Conservation (phyloP, 2,888 invertebrate genomes). For the Cenopis cana region DNA sequence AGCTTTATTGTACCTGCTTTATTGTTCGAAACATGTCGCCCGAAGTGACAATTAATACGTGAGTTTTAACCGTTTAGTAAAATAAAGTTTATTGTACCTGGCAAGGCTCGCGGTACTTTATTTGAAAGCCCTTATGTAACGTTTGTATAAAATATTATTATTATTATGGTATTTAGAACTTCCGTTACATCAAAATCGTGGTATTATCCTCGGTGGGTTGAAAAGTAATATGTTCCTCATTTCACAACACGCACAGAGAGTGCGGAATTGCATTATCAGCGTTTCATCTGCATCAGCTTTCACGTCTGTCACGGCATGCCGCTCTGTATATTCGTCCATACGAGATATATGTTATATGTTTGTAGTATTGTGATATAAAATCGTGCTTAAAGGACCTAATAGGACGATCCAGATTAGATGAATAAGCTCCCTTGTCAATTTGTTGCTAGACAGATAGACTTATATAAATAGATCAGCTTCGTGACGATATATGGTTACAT, state of each 20-base stretch:
- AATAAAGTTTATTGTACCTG: too few species aligned
- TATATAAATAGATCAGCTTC: too few species aligned
- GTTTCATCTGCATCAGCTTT: constrained; percentile 43
- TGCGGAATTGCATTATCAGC: constrained; percentile 37
- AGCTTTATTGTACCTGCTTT: too few species aligned
- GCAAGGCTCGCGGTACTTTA: too few species aligned
- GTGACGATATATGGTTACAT: too few species aligned
- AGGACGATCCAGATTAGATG: not conserved
- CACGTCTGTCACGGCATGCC: constrained; percentile 39
- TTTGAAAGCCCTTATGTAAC: too few species aligned
- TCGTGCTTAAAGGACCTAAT: not conserved
- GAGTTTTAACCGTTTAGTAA: too few species aligned
- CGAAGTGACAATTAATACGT: too few species aligned
- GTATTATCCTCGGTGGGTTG: constrained; percentile 3
- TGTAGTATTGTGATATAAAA: not conserved
- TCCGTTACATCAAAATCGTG: not conserved
- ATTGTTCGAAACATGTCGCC: too few species aligned
- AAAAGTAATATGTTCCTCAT: constrained; percentile 26
- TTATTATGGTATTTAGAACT: not conserved
- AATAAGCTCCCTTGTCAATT: too few species aligned
- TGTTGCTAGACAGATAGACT: too few species aligned
- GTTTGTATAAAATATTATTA: too few species aligned
- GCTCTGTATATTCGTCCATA: not conserved
- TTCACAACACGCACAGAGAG: constrained; percentile 25
- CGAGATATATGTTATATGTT: not conserved